Conservation (phyloP, 2,888 invertebrate genomes). For the Exocentrus adspersus region DNA sequence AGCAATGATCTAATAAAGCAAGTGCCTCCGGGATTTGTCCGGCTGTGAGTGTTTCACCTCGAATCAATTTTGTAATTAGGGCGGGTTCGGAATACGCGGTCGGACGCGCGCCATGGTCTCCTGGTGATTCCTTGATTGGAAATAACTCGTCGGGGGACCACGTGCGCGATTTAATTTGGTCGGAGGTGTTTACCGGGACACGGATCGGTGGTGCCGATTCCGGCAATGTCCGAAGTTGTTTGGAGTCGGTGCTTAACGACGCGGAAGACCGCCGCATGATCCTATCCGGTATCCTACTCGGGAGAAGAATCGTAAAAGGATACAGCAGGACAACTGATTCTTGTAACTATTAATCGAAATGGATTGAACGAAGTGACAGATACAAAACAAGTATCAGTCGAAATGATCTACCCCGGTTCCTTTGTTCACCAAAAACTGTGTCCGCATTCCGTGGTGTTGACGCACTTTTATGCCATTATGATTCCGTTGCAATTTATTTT, state of each 20-base stretch:
- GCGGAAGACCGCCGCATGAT: not conserved
- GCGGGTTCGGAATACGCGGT: constrained; percentile 50
- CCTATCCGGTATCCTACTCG: not conserved
- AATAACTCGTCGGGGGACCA: constrained; percentile 50
- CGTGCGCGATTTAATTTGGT: constrained; percentile 19
- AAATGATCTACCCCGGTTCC: constrained; percentile 16
- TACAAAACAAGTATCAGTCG: not conserved
- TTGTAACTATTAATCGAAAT: too few relatives aligned
- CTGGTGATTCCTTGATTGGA: constrained; percentile 55
- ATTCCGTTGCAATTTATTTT: constrained; percentile 29
- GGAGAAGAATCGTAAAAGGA: too few relatives aligned
- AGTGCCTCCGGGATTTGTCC: constrained; percentile 57
- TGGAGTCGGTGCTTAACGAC: not conserved
- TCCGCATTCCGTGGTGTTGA: constrained; percentile 28
- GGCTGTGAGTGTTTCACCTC: constrained; percentile 59
- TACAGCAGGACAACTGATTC: too few relatives aligned
- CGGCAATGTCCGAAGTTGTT: constrained; percentile 6
- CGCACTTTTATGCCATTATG: constrained; percentile 31
- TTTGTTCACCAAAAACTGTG: too few relatives aligned
- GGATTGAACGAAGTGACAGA: too few relatives aligned
- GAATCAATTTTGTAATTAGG: constrained; percentile 61
- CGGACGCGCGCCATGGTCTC: constrained; percentile 55
- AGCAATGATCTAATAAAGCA: constrained; percentile 60
- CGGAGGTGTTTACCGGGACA: constrained; percentile 5
- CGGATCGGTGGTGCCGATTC: constrained; percentile 3